A percentile compares a stretch with the other conserved stretches of the same genome.
phyloP scores from a whole-genome alignment of 2,888 invertebrate species.

The Ypsolopha sequella region DNA sequence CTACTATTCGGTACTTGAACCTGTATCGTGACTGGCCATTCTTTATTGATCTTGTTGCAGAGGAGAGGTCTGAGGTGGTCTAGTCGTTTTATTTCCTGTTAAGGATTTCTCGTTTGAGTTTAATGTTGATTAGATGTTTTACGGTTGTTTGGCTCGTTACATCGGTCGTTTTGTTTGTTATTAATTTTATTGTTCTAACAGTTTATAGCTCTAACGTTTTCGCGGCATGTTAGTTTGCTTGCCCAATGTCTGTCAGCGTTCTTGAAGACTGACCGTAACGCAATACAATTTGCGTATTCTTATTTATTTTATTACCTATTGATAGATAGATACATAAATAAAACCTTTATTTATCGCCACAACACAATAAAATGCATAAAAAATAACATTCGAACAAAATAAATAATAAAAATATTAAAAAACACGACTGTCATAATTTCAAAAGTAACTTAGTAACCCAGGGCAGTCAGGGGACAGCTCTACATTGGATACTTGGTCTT shows the following conservation, averaged over 20 bases:
- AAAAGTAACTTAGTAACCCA: too few relatives aligned
- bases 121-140: neutral
- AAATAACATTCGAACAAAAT: too few relatives aligned
- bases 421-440: too few relatives aligned
- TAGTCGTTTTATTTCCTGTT: slow-evolving; percentile 1
- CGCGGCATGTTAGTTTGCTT: neutral
- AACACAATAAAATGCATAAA: too few relatives aligned
- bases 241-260: slow-evolving; percentile 4
- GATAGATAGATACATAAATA: too few relatives aligned
- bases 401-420: too few relatives aligned
- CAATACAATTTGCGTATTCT: neutral
- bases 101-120: neutral
- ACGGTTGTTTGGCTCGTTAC: slow-evolving; percentile 2
- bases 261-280: slow-evolving; percentile 3
- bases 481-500: too few relatives aligned
- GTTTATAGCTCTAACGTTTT: neutral
- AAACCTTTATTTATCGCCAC: too few relatives aligned
- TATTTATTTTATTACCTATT: too few relatives aligned
- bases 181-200: slow-evolving; percentile 1
- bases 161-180: slow-evolving; percentile 5
- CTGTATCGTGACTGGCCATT: slow-evolving; percentile 21
- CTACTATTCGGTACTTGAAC: slow-evolving; percentile 5
- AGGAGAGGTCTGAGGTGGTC: slow-evolving; percentile 9
- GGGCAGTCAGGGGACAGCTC: too few relatives aligned
- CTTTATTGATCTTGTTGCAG: slow-evolving; percentile 19